Evolutionary conservation across 2,797 vertebrate species (phyloP), one percentile per base, ranked within the genome.

Genomic region (Clarias pachynema): DNA sequence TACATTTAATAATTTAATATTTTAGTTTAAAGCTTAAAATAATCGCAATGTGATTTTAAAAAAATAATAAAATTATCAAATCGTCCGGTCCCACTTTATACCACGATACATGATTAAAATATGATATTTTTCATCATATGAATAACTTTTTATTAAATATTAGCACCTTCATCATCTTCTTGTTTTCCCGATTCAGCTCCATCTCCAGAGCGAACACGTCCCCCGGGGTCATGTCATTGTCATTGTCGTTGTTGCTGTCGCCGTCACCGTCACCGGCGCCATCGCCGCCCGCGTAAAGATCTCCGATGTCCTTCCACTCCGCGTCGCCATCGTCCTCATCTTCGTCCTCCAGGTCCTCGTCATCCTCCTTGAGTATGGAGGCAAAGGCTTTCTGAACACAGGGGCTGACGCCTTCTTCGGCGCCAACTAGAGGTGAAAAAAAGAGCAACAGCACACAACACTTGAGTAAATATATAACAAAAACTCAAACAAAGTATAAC

Each of bases 191-290:
- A 90, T 97, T 97, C 83, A 99, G 95, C 84, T 98, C 97, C 97
- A 99, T 98, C 93, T 99, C 98, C 91, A 99, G 90, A 0, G 96
- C 97, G 80, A 99, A 98, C 62, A 98, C 97, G 6, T 99, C 98
- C 3, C 98, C 98, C 3, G 97, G 97, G 0, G 97, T 94, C 26
- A 95, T 93, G 0, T 94, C 95, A 53, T 53, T 53, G 2, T 53
- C 49, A 49, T 49, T 49, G 10, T 49, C 12, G 1, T 14, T 53
- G 82, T 92, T 94, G 0, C 90, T 77, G 20, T 89, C 90, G 79
- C 94, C 94, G 59, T 93, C 87, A 0, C 92, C 91, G 0, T 94
- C 88, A 24, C 96, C 97, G 0, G 92, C 12, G 1, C 92, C 91
- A 87, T 96, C 96, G 6, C 66, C 79, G 0, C 89, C 90, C 0